phyloP scores from a whole-genome alignment of 2,113 vertebrate species.

The Genyomyrus donnyi region DNA sequence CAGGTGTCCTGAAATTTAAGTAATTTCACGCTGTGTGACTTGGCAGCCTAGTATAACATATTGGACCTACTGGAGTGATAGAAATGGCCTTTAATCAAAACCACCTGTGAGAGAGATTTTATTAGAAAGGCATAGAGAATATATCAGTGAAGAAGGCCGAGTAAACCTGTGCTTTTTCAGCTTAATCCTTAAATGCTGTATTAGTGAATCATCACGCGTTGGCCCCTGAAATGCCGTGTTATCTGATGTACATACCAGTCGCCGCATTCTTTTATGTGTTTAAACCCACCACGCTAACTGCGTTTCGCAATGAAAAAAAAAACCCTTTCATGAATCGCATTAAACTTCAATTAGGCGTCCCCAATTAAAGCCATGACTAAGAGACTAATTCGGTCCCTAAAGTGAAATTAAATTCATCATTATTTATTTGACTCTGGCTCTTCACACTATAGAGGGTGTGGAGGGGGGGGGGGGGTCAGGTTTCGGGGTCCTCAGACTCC shows the following conservation, averaged over 20 bases:
- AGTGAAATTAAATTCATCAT: slow-evolving; percentile 1
- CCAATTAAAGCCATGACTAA: background rate
- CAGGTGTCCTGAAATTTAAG: slow-evolving; percentile 10
- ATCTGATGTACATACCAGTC: background rate
- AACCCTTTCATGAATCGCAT: background rate
- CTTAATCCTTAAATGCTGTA: background rate
- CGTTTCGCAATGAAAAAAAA: background rate
- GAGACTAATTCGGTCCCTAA: slow-evolving; percentile 10
- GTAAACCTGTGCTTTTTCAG: background rate
- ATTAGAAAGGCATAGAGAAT: background rate
- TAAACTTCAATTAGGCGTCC: background rate
- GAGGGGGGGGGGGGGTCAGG: background rate
- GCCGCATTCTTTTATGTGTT: background rate
- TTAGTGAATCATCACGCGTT: background rate
- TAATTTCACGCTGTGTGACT: background rate
- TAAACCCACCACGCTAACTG: background rate
- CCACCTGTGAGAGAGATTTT: background rate
- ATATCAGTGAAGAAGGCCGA: background rate
- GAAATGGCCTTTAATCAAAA: slow-evolving; percentile 1
- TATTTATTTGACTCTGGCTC: background rate
- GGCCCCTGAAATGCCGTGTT: background rate
- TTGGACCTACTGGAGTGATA: background rate
- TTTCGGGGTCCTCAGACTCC: background rate
- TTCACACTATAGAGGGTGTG: background rate
- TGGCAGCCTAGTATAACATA: background rate